Percentiles rank a stretch among this genome's conserved stretches.
phyloP scores from a whole-genome alignment of 35 echinoderm and acorn worm genomes.

The Strongylocentrotus purpuratus region DNA sequence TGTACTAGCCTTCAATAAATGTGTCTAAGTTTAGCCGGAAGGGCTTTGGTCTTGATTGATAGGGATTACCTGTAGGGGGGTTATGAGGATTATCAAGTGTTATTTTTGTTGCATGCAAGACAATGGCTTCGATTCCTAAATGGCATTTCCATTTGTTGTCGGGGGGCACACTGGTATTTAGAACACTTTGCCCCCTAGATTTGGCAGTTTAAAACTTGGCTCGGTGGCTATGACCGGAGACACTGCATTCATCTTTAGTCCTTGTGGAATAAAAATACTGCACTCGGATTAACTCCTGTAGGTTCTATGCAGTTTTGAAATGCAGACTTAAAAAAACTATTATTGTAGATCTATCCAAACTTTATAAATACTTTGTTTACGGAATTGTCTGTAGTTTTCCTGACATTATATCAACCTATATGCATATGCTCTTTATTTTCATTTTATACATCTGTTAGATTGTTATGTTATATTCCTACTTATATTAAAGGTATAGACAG shows the following conservation, averaged over 20 bases:
- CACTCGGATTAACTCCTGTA: too few species aligned
- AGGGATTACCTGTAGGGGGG: neutral
- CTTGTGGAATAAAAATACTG: neutral
- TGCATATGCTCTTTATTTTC: too few species aligned
- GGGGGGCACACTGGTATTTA: neutral
- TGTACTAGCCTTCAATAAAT: neutral
- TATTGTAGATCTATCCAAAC: too few species aligned
- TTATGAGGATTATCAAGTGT: neutral
- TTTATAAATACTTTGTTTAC: too few species aligned
- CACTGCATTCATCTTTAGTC: neutral
- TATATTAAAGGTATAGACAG: too few species aligned
- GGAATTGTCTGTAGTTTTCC: too few species aligned
- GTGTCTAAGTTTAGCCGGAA: neutral
- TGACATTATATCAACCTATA: too few species aligned
- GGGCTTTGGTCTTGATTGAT: neutral
- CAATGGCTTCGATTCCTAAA: neutral
- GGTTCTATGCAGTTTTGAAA: too few species aligned
- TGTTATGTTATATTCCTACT: too few species aligned
- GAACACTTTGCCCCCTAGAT: neutral
- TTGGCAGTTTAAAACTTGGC: neutral
- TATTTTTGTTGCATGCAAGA: conserved; percentile 2
- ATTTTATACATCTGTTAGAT: too few species aligned
- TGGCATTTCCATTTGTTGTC: neutral
- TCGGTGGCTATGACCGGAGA: neutral
- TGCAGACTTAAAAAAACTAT: too few species aligned